Percentiles rank a stretch among this genome's conserved stretches.
Conservation (phyloP, 2,113 vertebrate species). For the Cacatua alba region DNA sequence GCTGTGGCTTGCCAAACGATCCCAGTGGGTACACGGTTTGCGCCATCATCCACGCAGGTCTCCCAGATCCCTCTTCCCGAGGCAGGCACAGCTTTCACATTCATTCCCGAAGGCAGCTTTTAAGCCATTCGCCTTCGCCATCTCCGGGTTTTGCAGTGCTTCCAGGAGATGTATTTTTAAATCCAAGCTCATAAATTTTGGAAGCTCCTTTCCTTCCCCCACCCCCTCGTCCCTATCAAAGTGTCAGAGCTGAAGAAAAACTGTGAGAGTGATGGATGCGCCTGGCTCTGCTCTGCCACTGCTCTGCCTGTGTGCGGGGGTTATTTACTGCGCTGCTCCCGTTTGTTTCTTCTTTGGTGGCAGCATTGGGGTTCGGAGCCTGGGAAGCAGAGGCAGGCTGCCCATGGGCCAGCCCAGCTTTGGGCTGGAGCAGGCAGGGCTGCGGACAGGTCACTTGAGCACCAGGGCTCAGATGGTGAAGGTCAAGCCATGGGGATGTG, state of each 20-base stretch:
- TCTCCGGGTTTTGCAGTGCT: background rate
- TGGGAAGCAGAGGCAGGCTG: background rate
- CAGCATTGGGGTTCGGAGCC: fast-evolving
- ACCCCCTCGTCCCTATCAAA: constrained; percentile 41
- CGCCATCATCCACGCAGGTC: background rate
- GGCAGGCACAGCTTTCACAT: background rate
- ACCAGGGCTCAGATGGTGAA: background rate
- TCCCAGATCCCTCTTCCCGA: background rate
- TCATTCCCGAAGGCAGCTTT: background rate
- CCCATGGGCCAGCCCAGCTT: fast-evolving
- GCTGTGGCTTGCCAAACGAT: background rate
- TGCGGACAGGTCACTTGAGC: background rate
- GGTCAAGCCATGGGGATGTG: background rate
- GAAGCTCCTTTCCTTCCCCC: constrained; percentile 53
- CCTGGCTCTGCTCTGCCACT: background rate
- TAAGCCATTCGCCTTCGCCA: background rate
- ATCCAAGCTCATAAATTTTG: constrained; percentile 65
- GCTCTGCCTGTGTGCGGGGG: background rate
- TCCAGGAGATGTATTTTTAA: constrained; percentile 51
- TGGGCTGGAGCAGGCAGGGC: background rate
- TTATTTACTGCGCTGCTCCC: background rate
- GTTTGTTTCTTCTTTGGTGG: background rate
- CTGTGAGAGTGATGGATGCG: background rate
- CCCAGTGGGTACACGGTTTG: background rate
- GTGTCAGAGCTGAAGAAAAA: constrained; percentile 48